Evolutionary conservation across 2,797 vertebrate species (phyloP).

Genomic region (Melanotaenia trifasciata): DNA sequence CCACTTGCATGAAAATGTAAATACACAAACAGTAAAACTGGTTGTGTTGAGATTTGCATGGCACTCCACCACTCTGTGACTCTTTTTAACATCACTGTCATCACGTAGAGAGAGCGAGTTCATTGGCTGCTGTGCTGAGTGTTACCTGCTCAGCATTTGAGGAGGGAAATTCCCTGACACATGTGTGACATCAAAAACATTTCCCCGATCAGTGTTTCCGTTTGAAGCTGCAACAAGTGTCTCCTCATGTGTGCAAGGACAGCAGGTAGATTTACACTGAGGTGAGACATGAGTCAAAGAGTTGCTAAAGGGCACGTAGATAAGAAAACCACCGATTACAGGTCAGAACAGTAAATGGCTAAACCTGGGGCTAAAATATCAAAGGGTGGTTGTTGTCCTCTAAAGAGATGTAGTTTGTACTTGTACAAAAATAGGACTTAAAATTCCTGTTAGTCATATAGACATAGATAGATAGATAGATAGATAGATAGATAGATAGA

Average conservation of each 20-base stretch:
- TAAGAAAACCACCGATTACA: background rate
- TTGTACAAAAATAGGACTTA: no score
- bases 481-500: no score
- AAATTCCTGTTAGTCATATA: no score
- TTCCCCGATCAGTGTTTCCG: constrained; percentile 59
- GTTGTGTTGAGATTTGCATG: constrained; percentile 68
- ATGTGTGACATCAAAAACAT: constrained; percentile 60
- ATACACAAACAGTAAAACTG: constrained; percentile 45
- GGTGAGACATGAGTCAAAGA: constrained; percentile 31
- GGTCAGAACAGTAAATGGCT: background rate
- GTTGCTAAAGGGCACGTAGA: constrained; percentile 40
- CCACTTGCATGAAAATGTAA: constrained; percentile 18
- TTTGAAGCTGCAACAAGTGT: constrained; percentile 25
- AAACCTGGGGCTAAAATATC: background rate
- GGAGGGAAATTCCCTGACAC: constrained; percentile 69
- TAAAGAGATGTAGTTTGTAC: no score
- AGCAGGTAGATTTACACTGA: constrained; percentile 45
- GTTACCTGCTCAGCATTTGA: constrained; percentile 48
- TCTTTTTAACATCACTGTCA: constrained; percentile 32
- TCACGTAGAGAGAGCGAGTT: background rate
- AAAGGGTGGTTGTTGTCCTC: no score
- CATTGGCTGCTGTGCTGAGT: background rate
- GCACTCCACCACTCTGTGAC: background rate
- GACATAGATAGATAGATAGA: no score
- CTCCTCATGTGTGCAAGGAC: constrained; percentile 7